Percentiles rank a stretch among this genome's conserved stretches.
These are phyloP conservation scores for Mythimna loreyi DNA, from an alignment of 2,888 invertebrate species.

Conservation along the genomic window DNA sequence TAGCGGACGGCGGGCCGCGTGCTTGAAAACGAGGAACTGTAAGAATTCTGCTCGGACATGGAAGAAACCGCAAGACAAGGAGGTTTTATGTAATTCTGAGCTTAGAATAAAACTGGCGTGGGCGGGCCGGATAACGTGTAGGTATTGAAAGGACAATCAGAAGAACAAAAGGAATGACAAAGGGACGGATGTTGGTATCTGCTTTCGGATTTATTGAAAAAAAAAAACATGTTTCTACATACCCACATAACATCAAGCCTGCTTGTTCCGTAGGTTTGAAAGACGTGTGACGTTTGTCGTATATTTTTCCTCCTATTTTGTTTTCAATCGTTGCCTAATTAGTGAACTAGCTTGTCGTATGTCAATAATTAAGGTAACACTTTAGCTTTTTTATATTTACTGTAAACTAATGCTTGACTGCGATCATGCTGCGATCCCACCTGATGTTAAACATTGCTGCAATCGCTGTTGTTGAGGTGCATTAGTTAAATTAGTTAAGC, in stretches of 20 bases:
- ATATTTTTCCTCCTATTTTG: not conserved
- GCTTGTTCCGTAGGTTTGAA: not conserved
- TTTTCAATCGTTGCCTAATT: not conserved
- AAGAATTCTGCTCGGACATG: slow-evolving; percentile 28
- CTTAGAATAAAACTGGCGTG: slow-evolving; percentile 36
- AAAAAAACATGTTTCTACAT: not conserved
- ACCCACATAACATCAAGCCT: not conserved
- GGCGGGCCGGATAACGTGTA: slow-evolving; percentile 18
- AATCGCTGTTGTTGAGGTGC: no score
- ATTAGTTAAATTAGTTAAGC: no score
- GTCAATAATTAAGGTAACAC: no score
- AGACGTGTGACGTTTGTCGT: not conserved
- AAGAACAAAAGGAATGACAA: no score
- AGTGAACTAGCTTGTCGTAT: not conserved
- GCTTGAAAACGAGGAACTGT: slow-evolving; percentile 60
- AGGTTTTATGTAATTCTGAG: slow-evolving; percentile 50
- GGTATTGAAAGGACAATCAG: not conserved
- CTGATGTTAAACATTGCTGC: no score
- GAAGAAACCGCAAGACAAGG: slow-evolving; percentile 39
- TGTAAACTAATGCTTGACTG: no score
- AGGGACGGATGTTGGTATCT: not conserved
- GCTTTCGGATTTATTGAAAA: not conserved
- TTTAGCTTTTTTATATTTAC: no score
- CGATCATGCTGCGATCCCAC: no score
- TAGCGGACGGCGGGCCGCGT: slow-evolving; percentile 59